Base-by-base conservation (phyloP, 2,888 invertebrate genomes). In the Lithosia quadra region DNA sequence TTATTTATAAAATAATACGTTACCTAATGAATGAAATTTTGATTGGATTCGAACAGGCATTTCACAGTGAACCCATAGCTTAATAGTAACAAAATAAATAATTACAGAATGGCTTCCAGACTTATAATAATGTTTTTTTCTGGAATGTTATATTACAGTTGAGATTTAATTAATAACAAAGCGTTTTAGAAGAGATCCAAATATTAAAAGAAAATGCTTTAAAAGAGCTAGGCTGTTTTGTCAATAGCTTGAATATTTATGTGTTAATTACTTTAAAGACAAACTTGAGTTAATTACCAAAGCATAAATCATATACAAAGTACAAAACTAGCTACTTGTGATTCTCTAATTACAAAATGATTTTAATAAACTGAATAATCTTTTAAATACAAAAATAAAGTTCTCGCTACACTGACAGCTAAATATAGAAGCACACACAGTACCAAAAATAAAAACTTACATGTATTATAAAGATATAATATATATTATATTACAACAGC, bases 111-210 rank as follows among this genome's bases (percentile, higher is more conserved):
- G 72, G 76, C 71, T 72, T 77, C 80, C 78, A 76, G 91, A 90
- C 90, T 90, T 91, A 91, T 73, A 85, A 85, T 87, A 85, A 90
- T 86, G 83, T 85, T 88, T 86, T 87, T 88, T 88, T 88, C 81
- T 94, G 94, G 94, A 94, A 94, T 94, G 94, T 94, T 86, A 87
- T 83, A 90, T 93, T 93, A 86, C 93, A 83, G 86, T 86, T 92
- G 92, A 93, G 92, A 93, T 91, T 85, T 87, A 80, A 81, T 84
- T 78, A 83, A 72, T 71, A 79, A 84, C 85, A 83, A 87, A 91
- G 86, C 88, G 88, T 85, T 87, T 88, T 82, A 75, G 76, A 76
- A 92, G 92, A 93, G 92, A 92, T 93, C 92, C 86, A 77, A 86
- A 82, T 79, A 70, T 64, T 71, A 75, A 69, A 76, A 69, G 71